Evolutionary conservation across 2,113 vertebrate species (phyloP).

Genomic region (Cacatua alba): DNA sequence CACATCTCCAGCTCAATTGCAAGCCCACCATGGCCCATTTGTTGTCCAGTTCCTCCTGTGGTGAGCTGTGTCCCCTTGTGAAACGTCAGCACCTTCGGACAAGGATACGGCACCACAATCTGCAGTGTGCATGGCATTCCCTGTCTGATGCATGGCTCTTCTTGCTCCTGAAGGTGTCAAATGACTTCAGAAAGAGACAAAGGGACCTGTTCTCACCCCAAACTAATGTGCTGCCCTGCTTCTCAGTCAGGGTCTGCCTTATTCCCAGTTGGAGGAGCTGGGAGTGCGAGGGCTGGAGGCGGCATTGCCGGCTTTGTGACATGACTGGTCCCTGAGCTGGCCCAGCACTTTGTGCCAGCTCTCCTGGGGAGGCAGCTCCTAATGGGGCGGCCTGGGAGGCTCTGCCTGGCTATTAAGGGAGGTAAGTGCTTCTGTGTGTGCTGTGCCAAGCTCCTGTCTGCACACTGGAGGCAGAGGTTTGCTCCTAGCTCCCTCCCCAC

Average conservation of each 20-base stretch:
- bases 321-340: background rate
- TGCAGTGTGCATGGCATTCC: background rate
- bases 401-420: background rate
- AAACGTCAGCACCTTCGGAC: background rate
- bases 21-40: background rate
- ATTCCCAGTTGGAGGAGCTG: fast-evolving
- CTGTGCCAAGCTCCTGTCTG: constrained; percentile 37
- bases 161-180: background rate
- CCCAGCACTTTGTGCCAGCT: background rate
- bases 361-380: background rate
- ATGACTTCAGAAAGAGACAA: background rate
- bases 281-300: fast-evolving
- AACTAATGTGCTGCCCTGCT: fast-evolving
- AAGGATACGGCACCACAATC: fast-evolving
- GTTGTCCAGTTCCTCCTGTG: background rate
- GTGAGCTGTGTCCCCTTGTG: too few relatives aligned
- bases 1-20: background rate
- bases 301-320: fast-evolving
- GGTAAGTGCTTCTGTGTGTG: background rate
- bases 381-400: background rate
- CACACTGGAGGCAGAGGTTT: background rate
- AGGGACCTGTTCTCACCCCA: fast-evolving
- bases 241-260: background rate
- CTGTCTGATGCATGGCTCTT: background rate
- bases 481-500: background rate